Evolutionary conservation across 2,888 invertebrate species (phyloP), one percentile per base, ranked within the genome.

Genomic region (Microdon myrmicae): DNA sequence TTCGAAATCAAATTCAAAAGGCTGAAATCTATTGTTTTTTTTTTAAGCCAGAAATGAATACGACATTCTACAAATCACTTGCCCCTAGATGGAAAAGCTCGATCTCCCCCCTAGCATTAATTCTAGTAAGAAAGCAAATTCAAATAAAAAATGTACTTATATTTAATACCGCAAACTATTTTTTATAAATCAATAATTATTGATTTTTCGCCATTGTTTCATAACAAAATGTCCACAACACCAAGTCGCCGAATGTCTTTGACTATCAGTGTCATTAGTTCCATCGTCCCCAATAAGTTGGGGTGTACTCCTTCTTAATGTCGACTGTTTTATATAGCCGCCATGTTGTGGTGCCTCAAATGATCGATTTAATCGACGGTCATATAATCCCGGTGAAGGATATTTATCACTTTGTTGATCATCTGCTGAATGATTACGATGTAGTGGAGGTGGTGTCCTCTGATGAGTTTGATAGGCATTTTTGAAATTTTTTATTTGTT

Each of bases 171-270:
- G n/a, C n/a, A 35, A 45, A 28, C 51, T 56, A 64, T 64, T 64
- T 58, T 58, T 58, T 58, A 43, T 28, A 56, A 72, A 74, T 77
- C 75, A 88, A 81, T 88, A 88, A 81, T 87, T 87, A 76, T 90
- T 88, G 45, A 89, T 87, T 80, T 88, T 88, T 71, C 86, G 86
- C 81, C 90, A 85, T 71, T 90, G 89, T 79, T 87, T 87, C 77
- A 85, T 81, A 68, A 90, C 89, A 81, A 90, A 88, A 70, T 87
- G 86, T 76, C 89, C 90, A 79, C 90, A 90, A 79, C 90, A 90
- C 90, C 90, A 90, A 64, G 78, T 79, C 54, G 78, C 79, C 67
- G 79, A 78, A 68, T 79, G 77, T 51, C 79, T 70, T 67, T 76
- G 73, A 67, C 70, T 75, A 60, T 26, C 69, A 47, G 19, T 16